Evolutionary conservation across 2,888 invertebrate species (phyloP).

Genomic region (Allophyes oxyacanthae): DNA sequence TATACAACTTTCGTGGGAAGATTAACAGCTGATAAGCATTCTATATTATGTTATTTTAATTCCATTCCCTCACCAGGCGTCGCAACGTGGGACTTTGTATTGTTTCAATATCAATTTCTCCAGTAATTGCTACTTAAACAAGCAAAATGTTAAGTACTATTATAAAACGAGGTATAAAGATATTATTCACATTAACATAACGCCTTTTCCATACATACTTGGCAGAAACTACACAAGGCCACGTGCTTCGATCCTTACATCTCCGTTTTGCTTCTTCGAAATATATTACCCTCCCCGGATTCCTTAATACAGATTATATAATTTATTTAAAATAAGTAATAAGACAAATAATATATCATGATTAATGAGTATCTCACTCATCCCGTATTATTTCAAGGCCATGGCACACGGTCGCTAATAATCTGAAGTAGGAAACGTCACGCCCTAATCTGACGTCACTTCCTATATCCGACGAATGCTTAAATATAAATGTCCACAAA

Average conservation of each 20-base stretch:
- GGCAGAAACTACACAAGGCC: not conserved
- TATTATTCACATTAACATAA: no score
- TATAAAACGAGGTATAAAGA: no score
- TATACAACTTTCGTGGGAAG: conserved; percentile 40
- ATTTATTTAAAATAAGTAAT: not conserved
- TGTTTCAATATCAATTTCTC: conserved; percentile 41
- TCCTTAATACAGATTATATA: no score
- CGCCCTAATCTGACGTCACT: conserved; percentile 50
- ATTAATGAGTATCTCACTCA: conserved; percentile 39
- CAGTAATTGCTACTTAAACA: conserved; percentile 26
- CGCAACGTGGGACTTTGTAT: conserved; percentile 40
- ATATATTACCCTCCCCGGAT: no score
- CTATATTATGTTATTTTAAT: conserved; percentile 43
- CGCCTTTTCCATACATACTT: no score
- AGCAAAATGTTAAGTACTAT: conserved; percentile 12
- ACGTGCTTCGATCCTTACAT: no score
- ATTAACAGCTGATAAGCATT: conserved; percentile 40
- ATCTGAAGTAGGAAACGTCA: conserved; percentile 55
- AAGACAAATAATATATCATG: conserved; percentile 27
- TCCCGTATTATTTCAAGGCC: conserved; percentile 51
- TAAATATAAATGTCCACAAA: conserved; percentile 11
- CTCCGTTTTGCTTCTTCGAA: no score
- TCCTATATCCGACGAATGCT: conserved; percentile 35
- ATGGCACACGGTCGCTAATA: conserved; percentile 38
- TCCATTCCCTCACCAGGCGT: conserved; percentile 38